Conservation (phyloP, 2,113 vertebrate species). For the Macroglossus sobrinus region DNA sequence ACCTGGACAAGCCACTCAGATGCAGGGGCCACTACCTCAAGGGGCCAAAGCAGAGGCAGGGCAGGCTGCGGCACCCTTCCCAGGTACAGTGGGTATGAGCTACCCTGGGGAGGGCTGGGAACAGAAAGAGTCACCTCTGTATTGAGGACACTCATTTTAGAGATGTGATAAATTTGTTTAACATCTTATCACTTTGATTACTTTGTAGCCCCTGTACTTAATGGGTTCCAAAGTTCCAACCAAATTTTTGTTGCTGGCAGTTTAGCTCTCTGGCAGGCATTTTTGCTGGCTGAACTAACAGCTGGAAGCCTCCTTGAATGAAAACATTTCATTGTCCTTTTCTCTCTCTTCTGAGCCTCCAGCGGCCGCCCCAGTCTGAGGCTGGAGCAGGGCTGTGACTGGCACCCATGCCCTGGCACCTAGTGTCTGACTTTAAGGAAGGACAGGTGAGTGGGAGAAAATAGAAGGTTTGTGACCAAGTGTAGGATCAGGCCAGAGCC, state of each 20-base stretch:
- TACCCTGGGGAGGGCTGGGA: not conserved
- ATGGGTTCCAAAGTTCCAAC: not conserved
- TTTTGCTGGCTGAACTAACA: not conserved
- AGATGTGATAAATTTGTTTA: conserved; percentile 60
- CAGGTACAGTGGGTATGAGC: not conserved
- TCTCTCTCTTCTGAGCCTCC: not conserved
- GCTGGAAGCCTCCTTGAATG: conserved; percentile 27
- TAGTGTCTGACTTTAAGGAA: not conserved
- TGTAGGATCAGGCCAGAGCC: not conserved
- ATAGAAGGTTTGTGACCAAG: not conserved
- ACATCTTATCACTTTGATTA: conserved; percentile 32
- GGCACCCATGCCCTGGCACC: not conserved
- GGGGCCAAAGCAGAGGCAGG: not conserved
- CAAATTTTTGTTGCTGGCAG: conserved; percentile 1
- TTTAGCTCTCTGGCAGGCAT: not conserved
- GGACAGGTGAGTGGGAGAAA: not conserved
- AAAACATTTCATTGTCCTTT: not conserved
- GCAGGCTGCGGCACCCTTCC: not conserved
- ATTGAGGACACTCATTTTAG: not conserved
- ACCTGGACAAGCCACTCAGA: not conserved
- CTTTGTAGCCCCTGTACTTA: conserved; percentile 26
- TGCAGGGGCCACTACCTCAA: not conserved
- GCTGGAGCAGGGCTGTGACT: not conserved
- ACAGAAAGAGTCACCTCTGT: not conserved
- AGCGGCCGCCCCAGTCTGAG: not conserved